Evolutionary conservation across 1,140 invertebrate species (phyloP).

Genomic region (Calosoma granatense): DNA sequence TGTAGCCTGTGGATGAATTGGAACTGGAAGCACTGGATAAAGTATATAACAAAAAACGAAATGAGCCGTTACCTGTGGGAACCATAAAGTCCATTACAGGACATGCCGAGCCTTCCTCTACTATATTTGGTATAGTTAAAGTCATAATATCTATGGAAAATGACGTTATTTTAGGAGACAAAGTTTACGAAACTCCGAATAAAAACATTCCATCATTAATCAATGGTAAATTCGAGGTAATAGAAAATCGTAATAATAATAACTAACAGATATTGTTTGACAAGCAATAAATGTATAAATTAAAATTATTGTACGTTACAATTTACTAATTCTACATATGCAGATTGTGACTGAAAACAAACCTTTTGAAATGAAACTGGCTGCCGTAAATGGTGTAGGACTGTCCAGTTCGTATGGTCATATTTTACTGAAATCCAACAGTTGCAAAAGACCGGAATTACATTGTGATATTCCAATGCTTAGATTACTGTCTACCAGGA

Average conservation of each 20-base stretch:
- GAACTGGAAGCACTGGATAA: conserved; percentile 40
- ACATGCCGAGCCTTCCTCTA: conserved; percentile 59
- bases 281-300: no score
- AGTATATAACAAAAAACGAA: conserved; percentile 38
- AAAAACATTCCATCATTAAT: conserved; percentile 54
- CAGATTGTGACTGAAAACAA: conserved; percentile 52
- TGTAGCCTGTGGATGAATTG: conserved; percentile 25
- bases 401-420: conserved; percentile 57
- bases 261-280: no score
- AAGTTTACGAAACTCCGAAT: conserved; percentile 57
- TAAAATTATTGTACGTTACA: no score
- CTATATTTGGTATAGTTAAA: conserved; percentile 36
- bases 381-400: conserved; percentile 49
- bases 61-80: conserved; percentile 54
- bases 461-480: not conserved
- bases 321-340: no score
- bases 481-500: conserved; percentile 52
- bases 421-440: conserved; percentile 48
- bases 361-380: conserved; percentile 47
- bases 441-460: conserved; percentile 30
- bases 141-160: conserved; percentile 59
- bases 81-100: conserved; percentile 71
- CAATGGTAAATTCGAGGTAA: conserved; percentile 47
- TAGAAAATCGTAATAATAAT: no score
- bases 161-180: conserved; percentile 56